Percentiles rank a stretch among this genome's conserved stretches.
These are phyloP conservation scores for Cynopterus sphinx DNA, from an alignment of 2,797 vertebrate genomes.

Conservation along the genomic window DNA sequence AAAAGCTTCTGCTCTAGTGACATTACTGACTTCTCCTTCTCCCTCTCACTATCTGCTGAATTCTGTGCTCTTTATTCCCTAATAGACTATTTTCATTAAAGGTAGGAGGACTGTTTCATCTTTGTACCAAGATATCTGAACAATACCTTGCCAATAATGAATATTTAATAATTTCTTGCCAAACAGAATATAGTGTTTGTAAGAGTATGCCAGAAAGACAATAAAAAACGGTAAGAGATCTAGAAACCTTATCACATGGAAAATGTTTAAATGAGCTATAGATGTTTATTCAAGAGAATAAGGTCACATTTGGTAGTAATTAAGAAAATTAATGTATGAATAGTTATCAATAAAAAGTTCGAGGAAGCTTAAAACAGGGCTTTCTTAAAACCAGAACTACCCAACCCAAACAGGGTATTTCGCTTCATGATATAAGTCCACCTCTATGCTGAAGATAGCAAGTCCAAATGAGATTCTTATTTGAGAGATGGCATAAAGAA, in stretches of 20 bases:
- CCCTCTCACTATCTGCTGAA: neutral
- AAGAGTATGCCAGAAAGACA: neutral
- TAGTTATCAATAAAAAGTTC: neutral
- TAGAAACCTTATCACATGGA: neutral
- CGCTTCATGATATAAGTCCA: neutral
- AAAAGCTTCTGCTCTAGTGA: neutral
- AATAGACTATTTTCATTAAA: neutral
- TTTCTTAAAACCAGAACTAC: constrained; percentile 1
- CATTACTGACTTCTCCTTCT: neutral
- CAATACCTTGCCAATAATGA: neutral
- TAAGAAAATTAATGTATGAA: constrained; percentile 38
- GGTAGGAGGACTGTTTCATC: neutral
- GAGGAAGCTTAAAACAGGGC: neutral
- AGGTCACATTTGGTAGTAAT: no score
- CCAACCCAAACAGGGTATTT: neutral
- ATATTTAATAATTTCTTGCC: constrained; percentile 22
- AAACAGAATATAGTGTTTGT: neutral
- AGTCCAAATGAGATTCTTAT: neutral
- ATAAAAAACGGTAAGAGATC: neutral
- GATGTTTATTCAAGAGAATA: constrained; percentile 5
- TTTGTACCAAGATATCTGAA: constrained; percentile 11
- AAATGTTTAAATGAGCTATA: constrained; percentile 25
- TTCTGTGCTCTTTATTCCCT: neutral
- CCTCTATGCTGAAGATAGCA: neutral
- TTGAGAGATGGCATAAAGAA: neutral